These are phyloP conservation scores for Actinopyga echinites DNA, from an alignment of 53 echinoderm and acorn worm species.

Conservation along the genomic window DNA sequence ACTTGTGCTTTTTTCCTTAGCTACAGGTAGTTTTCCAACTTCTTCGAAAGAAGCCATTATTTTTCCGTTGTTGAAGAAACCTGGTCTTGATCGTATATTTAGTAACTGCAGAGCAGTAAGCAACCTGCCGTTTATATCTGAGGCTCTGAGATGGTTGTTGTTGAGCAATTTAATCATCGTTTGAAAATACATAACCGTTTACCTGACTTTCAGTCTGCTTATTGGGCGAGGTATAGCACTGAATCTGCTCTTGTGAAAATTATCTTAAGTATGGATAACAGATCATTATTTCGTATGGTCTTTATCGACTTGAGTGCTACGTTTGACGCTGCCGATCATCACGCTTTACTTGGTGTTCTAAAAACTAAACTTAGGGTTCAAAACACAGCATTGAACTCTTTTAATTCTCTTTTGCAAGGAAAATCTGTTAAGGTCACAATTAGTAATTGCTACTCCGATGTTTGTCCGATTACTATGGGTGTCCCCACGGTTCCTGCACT, in stretches of 20 bases:
- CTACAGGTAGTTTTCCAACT: background rate
- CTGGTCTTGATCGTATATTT: background rate
- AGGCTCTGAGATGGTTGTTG: background rate
- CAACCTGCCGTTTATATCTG: background rate
- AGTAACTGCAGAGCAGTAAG: background rate
- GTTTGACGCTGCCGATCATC: background rate
- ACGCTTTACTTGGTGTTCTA: background rate
- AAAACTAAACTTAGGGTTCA: background rate
- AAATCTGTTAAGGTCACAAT: background rate
- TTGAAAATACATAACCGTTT: no score
- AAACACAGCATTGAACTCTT: background rate
- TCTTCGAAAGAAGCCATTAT: background rate
- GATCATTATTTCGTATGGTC: background rate
- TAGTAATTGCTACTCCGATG: background rate
- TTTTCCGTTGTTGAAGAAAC: background rate
- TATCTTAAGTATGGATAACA: background rate
- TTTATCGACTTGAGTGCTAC: background rate
- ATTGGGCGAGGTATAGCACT: background rate
- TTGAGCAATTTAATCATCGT: no score
- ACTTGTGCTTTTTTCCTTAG: background rate
- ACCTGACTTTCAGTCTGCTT: background rate
- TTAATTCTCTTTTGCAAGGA: background rate
- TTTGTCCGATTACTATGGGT: background rate
- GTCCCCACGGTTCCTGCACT: background rate
- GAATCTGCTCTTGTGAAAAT: background rate